Evolutionary conservation across 2,113 vertebrate genomes (phyloP).

Genomic region (Camelus bactrianus): DNA sequence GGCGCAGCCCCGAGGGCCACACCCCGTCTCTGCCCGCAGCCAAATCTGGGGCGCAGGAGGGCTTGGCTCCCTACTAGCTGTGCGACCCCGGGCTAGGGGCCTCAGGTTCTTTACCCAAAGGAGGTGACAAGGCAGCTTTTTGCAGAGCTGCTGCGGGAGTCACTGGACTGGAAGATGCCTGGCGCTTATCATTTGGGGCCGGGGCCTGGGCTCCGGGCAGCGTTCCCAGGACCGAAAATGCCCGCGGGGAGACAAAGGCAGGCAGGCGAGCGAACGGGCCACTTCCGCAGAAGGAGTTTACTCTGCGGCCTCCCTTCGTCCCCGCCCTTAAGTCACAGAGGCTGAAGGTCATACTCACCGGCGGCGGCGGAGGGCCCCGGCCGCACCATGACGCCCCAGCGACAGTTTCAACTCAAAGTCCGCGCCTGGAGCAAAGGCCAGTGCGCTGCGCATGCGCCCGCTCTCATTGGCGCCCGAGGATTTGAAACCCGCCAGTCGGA

Average conservation of each 20-base stretch:
- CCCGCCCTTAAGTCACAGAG: not conserved
- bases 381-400: not conserved
- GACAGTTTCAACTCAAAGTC: conserved; percentile 68
- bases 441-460: fast-evolving
- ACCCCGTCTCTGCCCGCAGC: not conserved
- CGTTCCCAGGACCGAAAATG: not conserved
- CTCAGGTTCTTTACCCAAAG: not conserved
- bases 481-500: conserved; percentile 81
- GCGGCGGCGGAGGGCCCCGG: not conserved
- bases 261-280: fast-evolving
- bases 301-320: not conserved
- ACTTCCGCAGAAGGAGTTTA: not conserved
- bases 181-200: fast-evolving
- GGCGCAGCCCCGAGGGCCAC: not conserved
- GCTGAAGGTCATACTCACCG: conserved; percentile 37
- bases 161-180: not conserved
- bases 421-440: fast-evolving
- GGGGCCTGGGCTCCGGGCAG: not conserved
- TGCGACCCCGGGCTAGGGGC: not conserved
- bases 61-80: not conserved
- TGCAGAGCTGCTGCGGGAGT: not conserved
- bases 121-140: not conserved
- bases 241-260: not conserved
- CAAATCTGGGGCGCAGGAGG: not conserved
- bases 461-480: not conserved